Conservation (phyloP, 1,140 invertebrate genomes). For the Hormaphis cornu region DNA sequence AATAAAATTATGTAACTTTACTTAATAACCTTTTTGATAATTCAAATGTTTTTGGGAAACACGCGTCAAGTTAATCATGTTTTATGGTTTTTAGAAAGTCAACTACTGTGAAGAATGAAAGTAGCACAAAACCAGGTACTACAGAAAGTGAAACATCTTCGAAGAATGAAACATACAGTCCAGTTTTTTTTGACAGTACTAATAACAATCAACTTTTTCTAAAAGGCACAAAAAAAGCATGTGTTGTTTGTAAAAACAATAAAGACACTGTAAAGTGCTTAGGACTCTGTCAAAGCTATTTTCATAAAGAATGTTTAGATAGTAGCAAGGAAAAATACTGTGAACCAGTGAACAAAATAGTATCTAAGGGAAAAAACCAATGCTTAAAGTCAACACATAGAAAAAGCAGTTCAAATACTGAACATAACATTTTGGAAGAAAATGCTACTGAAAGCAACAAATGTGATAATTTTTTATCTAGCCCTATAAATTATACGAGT, state of each 20-base stretch:
- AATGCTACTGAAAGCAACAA: background rate
- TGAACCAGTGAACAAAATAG: constrained; percentile 36
- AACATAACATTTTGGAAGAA: background rate
- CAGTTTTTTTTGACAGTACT: background rate
- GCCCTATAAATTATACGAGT: background rate
- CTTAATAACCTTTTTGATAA: no score
- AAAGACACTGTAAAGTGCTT: constrained; percentile 55
- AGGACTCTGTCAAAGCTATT: constrained; percentile 48
- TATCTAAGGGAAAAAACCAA: background rate
- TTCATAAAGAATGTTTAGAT: constrained; percentile 45
- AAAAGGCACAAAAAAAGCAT: constrained; percentile 43
- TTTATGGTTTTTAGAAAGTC: background rate
- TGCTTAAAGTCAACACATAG: background rate
- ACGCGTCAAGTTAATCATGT: no score
- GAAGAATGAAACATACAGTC: constrained; percentile 5
- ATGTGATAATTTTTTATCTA: background rate
- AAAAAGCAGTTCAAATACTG: background rate
- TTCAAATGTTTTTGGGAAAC: no score
- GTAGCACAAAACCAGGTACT: constrained; percentile 12
- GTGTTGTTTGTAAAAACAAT: constrained; percentile 55
- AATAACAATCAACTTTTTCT: constrained; percentile 8
- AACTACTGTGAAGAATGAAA: background rate
- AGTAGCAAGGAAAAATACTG: constrained; percentile 1
- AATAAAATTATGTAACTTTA: no score
- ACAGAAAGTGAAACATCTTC: constrained; percentile 29